These are phyloP conservation scores for Ondatra zibethicus DNA, from an alignment of 2,113 vertebrate genomes.

Conservation along the genomic window DNA sequence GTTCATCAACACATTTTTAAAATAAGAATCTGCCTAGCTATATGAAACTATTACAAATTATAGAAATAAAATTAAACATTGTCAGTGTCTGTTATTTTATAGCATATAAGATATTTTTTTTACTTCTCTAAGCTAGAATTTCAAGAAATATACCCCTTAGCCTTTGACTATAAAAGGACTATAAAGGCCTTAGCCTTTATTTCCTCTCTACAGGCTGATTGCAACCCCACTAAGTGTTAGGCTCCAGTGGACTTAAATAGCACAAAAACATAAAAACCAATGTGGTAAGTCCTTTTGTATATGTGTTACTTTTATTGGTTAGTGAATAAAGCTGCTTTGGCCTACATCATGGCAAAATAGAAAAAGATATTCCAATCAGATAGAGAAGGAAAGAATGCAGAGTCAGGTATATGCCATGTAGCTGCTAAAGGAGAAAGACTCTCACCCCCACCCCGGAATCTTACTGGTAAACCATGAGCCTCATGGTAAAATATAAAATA, in stretches of 20 bases:
- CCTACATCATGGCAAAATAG: too few species aligned
- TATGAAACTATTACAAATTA: background rate
- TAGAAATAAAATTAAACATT: conserved; percentile 28
- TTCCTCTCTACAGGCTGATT: conserved; percentile 14
- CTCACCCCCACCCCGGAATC: too few species aligned
- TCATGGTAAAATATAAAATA: too few species aligned
- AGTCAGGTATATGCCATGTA: too few species aligned
- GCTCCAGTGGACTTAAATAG: background rate
- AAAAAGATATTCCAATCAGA: too few species aligned
- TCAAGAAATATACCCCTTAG: conserved; percentile 2
- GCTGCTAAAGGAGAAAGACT: too few species aligned
- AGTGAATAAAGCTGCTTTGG: too few species aligned
- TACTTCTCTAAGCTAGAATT: conserved; percentile 38
- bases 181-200: background rate
- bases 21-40: conserved; percentile 7
- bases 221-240: background rate
- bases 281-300: too few species aligned
- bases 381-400: too few species aligned
- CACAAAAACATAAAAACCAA: background rate
- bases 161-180: background rate
- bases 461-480: too few species aligned
- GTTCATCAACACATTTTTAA: conserved; percentile 12
- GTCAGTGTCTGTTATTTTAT: conserved; percentile 51
- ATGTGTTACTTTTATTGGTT: too few species aligned
- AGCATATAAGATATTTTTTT: conserved; percentile 2